Evolutionary conservation across 1,140 invertebrate species (phyloP).

Genomic region (Drosophila novamexicana): DNA sequence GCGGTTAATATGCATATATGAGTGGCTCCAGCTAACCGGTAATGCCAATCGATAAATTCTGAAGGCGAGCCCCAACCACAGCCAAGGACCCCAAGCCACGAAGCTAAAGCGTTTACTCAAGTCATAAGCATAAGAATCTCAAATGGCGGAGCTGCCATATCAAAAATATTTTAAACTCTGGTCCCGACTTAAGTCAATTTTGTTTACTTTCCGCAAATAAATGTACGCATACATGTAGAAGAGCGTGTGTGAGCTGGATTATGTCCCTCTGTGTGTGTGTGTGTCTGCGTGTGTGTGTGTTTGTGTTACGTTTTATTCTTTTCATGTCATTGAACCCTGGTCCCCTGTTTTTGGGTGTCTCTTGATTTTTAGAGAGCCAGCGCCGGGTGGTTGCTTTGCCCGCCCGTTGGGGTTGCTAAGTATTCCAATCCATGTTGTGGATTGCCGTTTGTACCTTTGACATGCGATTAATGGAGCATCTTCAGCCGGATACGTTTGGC

Average conservation of each 20-base stretch:
- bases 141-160: background rate
- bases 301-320: constrained; percentile 40
- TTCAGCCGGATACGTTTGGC: background rate
- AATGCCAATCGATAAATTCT: constrained; percentile 71
- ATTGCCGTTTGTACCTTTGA: constrained; percentile 23
- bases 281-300: constrained; percentile 18
- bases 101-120: constrained; percentile 31
- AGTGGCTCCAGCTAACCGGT: constrained; percentile 10
- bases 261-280: constrained; percentile 2
- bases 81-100: background rate
- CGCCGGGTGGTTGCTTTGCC: constrained; percentile 32
- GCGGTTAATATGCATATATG: constrained; percentile 31
- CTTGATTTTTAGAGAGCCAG: constrained; percentile 30
- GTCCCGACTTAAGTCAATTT: constrained; percentile 64
- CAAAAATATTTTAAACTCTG: constrained; percentile 33
- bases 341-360: constrained; percentile 30
- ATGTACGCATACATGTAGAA: constrained; percentile 4
- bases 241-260: background rate
- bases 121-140: constrained; percentile 24
- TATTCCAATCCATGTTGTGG: constrained; percentile 18
- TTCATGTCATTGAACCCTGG: constrained; percentile 63
- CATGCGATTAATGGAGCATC: constrained; percentile 29
- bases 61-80: constrained; percentile 28
- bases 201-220: constrained; percentile 4
- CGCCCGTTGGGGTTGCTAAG: constrained; percentile 20